phyloP scores from a whole-genome alignment of 2,888 invertebrate species.

The Malachius bipustulatus region DNA sequence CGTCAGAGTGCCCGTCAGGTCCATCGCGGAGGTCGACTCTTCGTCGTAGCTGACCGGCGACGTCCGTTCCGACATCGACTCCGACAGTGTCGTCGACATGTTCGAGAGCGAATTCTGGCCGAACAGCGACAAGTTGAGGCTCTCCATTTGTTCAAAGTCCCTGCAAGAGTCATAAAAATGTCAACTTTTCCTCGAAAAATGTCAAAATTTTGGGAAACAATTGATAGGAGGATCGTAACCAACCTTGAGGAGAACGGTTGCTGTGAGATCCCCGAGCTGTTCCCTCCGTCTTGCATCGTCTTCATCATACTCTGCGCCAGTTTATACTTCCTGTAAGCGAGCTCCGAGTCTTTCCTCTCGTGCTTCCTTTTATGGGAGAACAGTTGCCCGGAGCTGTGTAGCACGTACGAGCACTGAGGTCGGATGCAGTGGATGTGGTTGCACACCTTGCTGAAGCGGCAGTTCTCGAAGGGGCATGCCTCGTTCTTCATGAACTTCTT shows the following conservation, averaged over 20 bases:
- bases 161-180: conserved; percentile 11
- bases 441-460: conserved; percentile 87
- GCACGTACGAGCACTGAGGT: conserved; percentile 86
- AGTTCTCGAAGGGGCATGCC: conserved; percentile 79
- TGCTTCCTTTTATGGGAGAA: conserved; percentile 97
- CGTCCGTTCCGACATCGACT: conserved; percentile 43
- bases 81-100: conserved; percentile 39
- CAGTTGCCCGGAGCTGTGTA: conserved; percentile 93
- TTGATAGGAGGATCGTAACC: conserved; percentile 9
- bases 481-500: conserved; percentile 99
- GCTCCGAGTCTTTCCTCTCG: conserved; percentile 85
- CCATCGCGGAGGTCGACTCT: conserved; percentile 34
- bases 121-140: conserved; percentile 31
- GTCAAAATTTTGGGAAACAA: conserved; percentile 1
- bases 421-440: conserved; percentile 98
- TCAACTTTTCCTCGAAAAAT: no score
- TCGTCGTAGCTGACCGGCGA: conserved; percentile 41
- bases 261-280: conserved; percentile 38
- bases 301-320: conserved; percentile 47
- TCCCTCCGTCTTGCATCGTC: conserved; percentile 43
- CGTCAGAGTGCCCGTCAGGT: conserved; percentile 33
- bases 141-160: conserved; percentile 30
- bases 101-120: conserved; percentile 29
- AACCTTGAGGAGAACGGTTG: conserved; percentile 13
- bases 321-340: conserved; percentile 70